These are phyloP conservation scores for Lamproptera curius DNA, from an alignment of 2,888 invertebrate genomes.

Conservation along the genomic window DNA sequence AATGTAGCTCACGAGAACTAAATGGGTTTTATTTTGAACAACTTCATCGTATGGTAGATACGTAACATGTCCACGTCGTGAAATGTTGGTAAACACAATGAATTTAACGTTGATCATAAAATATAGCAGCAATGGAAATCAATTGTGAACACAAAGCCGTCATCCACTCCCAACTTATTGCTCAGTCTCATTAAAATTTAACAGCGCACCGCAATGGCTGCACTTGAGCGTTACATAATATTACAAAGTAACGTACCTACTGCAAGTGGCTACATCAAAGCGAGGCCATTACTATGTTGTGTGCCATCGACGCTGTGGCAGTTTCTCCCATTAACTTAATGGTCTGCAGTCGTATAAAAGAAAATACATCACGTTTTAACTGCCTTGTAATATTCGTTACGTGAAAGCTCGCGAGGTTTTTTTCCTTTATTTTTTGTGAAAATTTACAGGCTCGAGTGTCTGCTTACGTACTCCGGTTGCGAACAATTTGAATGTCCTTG, in stretches of 20 bases:
- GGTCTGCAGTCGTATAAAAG: constrained; percentile 48
- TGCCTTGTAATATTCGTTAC: constrained; percentile 41
- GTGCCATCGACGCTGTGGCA: constrained; percentile 48
- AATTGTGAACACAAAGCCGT: background rate
- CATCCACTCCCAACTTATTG: background rate
- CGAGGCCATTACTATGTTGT: constrained; percentile 55
- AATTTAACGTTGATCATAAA: too few species aligned
- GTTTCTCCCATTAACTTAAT: constrained; percentile 56
- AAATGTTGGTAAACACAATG: too few species aligned
- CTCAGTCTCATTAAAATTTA: constrained; percentile 10
- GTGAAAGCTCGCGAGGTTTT: constrained; percentile 21
- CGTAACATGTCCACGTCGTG: too few species aligned
- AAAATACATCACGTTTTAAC: constrained; percentile 62
- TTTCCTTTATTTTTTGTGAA: constrained; percentile 20
- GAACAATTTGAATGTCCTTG: constrained; percentile 36
- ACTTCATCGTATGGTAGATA: too few species aligned
- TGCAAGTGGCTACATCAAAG: constrained; percentile 43
- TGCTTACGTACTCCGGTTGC: constrained; percentile 20
- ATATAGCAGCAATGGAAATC: background rate
- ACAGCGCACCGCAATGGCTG: constrained; percentile 7
- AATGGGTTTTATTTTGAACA: too few species aligned
- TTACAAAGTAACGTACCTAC: constrained; percentile 28
- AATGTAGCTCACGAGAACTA: too few species aligned
- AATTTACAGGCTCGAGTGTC: constrained; percentile 17
- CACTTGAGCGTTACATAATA: constrained; percentile 18